phyloP scores from a whole-genome alignment of 1,140 invertebrate species.

The Oedothorax gibbosus region DNA sequence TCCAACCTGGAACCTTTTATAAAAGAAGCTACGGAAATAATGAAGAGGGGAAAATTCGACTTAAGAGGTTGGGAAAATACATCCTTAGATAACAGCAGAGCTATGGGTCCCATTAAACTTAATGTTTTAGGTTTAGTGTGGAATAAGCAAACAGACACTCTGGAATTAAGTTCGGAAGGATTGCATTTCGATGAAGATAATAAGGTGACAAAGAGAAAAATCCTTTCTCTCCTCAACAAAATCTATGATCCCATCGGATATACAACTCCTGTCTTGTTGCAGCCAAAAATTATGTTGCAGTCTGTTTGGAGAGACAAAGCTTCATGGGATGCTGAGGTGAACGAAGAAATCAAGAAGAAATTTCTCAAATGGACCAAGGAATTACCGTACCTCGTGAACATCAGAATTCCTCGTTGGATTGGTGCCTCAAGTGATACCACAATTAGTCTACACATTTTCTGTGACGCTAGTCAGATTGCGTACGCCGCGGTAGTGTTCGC shows the following conservation, averaged over 20 bases:
- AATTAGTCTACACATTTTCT: conserved; percentile 6
- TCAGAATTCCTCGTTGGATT: conserved; percentile 7
- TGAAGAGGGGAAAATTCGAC: conserved; percentile 16
- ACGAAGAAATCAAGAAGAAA: conserved; percentile 17
- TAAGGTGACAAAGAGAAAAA: not conserved
- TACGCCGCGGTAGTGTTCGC: conserved; percentile 26
- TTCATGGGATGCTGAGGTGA: conserved; percentile 7
- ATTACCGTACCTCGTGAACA: not conserved
- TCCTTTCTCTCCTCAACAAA: not conserved
- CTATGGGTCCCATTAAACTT: not conserved
- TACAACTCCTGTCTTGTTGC: not conserved
- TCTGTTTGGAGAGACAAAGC: conserved; percentile 2
- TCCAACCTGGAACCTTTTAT: not conserved
- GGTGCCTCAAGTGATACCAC: not conserved
- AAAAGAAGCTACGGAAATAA: not conserved
- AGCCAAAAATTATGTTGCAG: conserved; percentile 15
- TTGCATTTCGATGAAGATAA: not conserved
- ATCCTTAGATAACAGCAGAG: not conserved
- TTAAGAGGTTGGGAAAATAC: not conserved
- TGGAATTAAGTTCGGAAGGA: not conserved
- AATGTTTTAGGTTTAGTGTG: conserved; percentile 2
- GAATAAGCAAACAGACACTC: conserved; percentile 13
- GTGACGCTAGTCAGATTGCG: conserved; percentile 25
- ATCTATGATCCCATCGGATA: not conserved
- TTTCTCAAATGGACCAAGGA: not conserved